Conservation (phyloP, 2,113 vertebrate species). For the Colistium nudipinnis region DNA sequence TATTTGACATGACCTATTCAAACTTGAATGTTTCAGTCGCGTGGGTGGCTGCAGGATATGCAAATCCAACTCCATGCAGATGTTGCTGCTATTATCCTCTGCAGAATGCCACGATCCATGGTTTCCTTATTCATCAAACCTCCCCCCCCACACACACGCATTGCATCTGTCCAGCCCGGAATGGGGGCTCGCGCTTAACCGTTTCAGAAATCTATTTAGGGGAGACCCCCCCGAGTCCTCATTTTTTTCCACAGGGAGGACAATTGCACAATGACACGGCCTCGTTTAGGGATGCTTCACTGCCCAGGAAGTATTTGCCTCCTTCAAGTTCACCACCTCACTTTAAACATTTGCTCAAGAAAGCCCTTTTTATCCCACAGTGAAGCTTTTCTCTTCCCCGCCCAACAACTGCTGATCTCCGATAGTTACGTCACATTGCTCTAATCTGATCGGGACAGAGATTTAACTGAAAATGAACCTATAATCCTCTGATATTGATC, state of each 20-base stretch:
- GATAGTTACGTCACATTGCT: slow-evolving; percentile 17
- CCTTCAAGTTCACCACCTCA: slow-evolving; percentile 72
- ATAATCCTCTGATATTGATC: background rate
- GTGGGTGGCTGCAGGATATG: slow-evolving; percentile 73
- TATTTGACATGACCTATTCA: slow-evolving; percentile 63
- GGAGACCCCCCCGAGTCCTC: slow-evolving; percentile 53
- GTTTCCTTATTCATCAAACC: slow-evolving; percentile 74
- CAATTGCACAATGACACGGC: slow-evolving; percentile 68
- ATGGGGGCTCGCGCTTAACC: slow-evolving; percentile 49
- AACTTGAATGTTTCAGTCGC: slow-evolving; percentile 56
- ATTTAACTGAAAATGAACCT: background rate
- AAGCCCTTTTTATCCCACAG: slow-evolving; percentile 26
- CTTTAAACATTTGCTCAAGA: slow-evolving; percentile 72
- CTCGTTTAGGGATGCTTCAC: slow-evolving; percentile 71
- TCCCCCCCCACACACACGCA: slow-evolving; percentile 56
- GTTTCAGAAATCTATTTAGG: slow-evolving; percentile 58
- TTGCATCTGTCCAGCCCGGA: slow-evolving; percentile 70
- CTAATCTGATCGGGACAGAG: background rate
- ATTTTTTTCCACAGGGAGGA: slow-evolving; percentile 52
- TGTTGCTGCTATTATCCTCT: slow-evolving; percentile 66
- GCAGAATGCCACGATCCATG: slow-evolving; percentile 63
- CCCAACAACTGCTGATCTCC: slow-evolving; percentile 35
- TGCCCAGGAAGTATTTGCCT: slow-evolving; percentile 70
- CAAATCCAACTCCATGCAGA: slow-evolving; percentile 74
- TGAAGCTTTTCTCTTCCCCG: slow-evolving; percentile 8